phyloP scores from a whole-genome alignment of 2,113 vertebrate species.

The Nannospalax galili region DNA sequence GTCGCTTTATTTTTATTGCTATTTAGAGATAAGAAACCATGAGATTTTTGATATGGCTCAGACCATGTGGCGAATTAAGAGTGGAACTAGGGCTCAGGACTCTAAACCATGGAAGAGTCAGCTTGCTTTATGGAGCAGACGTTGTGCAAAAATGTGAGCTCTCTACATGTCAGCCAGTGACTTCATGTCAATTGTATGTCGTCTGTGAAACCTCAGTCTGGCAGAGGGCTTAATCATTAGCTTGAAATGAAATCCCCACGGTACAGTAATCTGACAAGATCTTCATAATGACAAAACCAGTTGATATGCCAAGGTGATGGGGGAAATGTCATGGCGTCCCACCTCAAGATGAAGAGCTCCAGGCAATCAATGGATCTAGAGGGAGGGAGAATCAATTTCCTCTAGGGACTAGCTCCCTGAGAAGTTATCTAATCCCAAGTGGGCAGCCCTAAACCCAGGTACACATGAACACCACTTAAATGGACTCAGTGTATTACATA shows the following conservation, averaged over 20 bases:
- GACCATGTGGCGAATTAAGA: constrained; percentile 19
- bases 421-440: too few species aligned
- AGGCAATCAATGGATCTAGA: too few species aligned
- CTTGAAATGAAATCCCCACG: not conserved
- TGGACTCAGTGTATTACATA: too few species aligned
- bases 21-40: constrained; percentile 19
- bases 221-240: constrained; percentile 50
- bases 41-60: not conserved
- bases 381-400: too few species aligned
- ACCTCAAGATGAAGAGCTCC: too few species aligned
- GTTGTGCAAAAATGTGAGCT: not conserved
- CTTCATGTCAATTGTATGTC: constrained; percentile 51
- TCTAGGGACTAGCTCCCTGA: too few species aligned
- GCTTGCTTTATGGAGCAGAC: not conserved
- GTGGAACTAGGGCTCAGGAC: constrained; percentile 34
- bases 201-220: constrained; percentile 61
- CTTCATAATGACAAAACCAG: too few species aligned
- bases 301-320: too few species aligned
- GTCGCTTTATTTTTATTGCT: not conserved
- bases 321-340: too few species aligned
- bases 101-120: not conserved
- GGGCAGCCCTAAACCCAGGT: too few species aligned
- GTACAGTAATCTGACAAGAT: too few species aligned
- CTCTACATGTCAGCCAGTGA: constrained; percentile 54
- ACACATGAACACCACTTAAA: too few species aligned